These are phyloP conservation scores for Catostylus mosaicus DNA, from an alignment of 30 jellyfish, hydroid and myxozoan species.

Conservation along the genomic window DNA sequence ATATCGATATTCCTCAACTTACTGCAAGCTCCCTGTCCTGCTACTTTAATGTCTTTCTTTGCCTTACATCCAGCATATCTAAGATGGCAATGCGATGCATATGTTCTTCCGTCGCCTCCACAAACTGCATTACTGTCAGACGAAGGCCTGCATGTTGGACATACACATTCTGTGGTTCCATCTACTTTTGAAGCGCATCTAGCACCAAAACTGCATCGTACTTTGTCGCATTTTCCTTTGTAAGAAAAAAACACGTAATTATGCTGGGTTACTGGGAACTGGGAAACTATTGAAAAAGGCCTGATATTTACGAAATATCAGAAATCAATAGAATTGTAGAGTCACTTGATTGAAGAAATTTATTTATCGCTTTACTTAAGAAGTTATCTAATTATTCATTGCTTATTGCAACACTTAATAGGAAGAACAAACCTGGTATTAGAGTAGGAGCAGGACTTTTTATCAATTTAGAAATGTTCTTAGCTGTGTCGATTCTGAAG, in stretches of 20 bases:
- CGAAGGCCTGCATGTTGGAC: not conserved
- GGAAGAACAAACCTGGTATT: constrained; percentile 12
- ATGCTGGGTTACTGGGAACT: too few species aligned
- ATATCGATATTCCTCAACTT: too few species aligned
- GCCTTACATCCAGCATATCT: not conserved
- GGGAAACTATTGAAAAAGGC: too few species aligned
- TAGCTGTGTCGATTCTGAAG: not conserved
- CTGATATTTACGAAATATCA: too few species aligned
- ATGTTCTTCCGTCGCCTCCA: constrained; percentile 50
- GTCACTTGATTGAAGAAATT: too few species aligned
- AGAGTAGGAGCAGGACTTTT: not conserved
- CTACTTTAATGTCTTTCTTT: not conserved
- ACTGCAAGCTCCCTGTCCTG: constrained; percentile 35
- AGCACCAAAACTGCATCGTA: constrained; percentile 21
- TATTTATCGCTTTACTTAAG: too few species aligned
- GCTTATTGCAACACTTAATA: too few species aligned
- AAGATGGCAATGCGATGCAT: constrained; percentile 11
- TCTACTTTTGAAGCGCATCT: not conserved
- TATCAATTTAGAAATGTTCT: not conserved
- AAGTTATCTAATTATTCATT: too few species aligned
- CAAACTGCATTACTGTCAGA: constrained; percentile 17
- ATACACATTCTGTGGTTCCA: not conserved
- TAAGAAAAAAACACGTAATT: too few species aligned
- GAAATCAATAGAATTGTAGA: too few species aligned
- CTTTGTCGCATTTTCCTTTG: constrained; percentile 58